Evolutionary conservation across 2,113 vertebrate species (phyloP).

Genomic region (Theristicus caerulescens): DNA sequence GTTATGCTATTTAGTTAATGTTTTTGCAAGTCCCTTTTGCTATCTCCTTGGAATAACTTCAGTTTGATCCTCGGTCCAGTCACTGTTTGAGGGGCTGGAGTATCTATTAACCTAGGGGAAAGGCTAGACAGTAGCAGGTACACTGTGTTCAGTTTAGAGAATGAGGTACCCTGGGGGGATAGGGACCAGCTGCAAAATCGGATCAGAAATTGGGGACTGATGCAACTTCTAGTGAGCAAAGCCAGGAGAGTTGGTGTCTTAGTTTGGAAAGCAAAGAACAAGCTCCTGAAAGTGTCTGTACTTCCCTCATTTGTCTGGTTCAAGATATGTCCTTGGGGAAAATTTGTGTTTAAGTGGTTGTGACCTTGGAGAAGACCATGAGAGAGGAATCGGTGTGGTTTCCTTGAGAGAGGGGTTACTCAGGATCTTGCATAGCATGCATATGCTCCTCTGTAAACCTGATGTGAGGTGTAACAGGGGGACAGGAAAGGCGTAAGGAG

Average conservation of each 20-base stretch:
- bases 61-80: background rate
- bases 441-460: background rate
- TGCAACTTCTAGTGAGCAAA: background rate
- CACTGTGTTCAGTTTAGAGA: background rate
- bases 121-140: background rate
- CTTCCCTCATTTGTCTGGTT: background rate
- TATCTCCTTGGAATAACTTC: background rate
- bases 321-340: background rate
- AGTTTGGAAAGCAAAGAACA: background rate
- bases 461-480: background rate
- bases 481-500: background rate
- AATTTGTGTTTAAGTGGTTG: background rate
- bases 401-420: background rate
- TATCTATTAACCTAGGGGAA: background rate
- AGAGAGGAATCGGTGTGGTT: background rate
- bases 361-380: background rate
- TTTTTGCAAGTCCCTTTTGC: background rate
- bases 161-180: background rate
- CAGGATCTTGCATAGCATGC: background rate
- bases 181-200: background rate
- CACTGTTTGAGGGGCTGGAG: background rate
- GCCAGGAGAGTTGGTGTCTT: background rate
- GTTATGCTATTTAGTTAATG: background rate
- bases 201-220: background rate
- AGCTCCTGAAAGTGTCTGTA: background rate